These are phyloP conservation scores for Setophaga coronata DNA, from an alignment of 2,113 vertebrate genomes.

Conservation along the genomic window DNA sequence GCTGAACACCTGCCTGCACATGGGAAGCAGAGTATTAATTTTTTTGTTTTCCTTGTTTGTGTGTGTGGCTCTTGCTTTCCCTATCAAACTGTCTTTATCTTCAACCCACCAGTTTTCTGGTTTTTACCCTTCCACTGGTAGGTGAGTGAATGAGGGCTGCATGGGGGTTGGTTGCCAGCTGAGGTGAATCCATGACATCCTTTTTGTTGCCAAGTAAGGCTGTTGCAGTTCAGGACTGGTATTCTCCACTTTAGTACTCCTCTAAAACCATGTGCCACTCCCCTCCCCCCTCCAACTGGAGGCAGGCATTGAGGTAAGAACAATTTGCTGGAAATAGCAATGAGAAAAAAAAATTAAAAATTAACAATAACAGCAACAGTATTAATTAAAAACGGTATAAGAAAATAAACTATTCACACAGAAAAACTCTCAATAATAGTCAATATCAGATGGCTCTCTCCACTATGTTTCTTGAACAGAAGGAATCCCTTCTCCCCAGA, in stretches of 20 bases:
- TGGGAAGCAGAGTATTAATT: neutral
- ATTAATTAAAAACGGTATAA: neutral
- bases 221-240: neutral
- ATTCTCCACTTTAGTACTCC: neutral
- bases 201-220: neutral
- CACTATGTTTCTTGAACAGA: neutral
- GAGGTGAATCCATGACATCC: neutral
- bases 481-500: neutral
- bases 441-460: neutral
- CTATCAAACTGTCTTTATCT: neutral
- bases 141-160: neutral
- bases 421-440: neutral
- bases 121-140: neutral
- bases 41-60: neutral
- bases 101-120: neutral
- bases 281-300: neutral
- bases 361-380: neutral
- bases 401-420: neutral
- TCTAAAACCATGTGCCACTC: fast-evolving
- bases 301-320: neutral
- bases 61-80: neutral
- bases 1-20: neutral
- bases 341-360: neutral
- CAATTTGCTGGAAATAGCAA: neutral
- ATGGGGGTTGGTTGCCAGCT: neutral